A percentile compares a stretch with the other conserved stretches of the same genome.
Evolutionary conservation across 2,797 vertebrate species (phyloP).

Genomic region (Micromesistius poutassou): DNA sequence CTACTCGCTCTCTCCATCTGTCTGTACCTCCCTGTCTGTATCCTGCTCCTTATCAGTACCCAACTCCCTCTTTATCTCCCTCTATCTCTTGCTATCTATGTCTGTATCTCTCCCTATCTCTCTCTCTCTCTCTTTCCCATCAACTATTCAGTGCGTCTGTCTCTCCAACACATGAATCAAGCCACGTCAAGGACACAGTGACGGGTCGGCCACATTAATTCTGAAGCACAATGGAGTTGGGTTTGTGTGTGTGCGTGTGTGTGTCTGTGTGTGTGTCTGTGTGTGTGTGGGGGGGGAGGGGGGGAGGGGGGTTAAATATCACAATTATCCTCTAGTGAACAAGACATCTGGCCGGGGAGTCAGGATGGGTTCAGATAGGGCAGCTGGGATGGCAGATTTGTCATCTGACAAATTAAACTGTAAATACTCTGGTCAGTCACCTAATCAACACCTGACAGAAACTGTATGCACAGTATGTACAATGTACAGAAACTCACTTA

Average conservation of each 20-base stretch:
- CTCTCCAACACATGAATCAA: constrained; percentile 72
- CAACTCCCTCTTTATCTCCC: not conserved
- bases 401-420: not conserved
- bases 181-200: constrained; percentile 54
- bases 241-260: constrained; percentile 10
- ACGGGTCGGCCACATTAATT: constrained; percentile 60
- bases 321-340: constrained; percentile 55
- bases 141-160: constrained; percentile 78
- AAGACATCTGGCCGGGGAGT: constrained; percentile 54
- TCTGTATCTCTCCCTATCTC: constrained; percentile 44
- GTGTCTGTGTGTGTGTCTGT: constrained; percentile 9
- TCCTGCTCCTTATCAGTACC: constrained; percentile 30
- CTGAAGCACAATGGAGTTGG: constrained; percentile 43
- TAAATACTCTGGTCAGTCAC: not conserved
- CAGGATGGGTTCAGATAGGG: not conserved
- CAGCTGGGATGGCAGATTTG: not conserved
- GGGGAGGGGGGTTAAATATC: constrained; percentile 47
- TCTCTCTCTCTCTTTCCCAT: constrained; percentile 71
- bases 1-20: constrained; percentile 7
- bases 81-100: constrained; percentile 45
- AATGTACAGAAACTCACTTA: not conserved
- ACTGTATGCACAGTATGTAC: no score
- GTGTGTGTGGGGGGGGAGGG: constrained; percentile 23
- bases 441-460: not conserved
- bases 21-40: constrained; percentile 16